Conservation (phyloP, 2,113 vertebrate genomes). For the Halcyon senegalensis region DNA sequence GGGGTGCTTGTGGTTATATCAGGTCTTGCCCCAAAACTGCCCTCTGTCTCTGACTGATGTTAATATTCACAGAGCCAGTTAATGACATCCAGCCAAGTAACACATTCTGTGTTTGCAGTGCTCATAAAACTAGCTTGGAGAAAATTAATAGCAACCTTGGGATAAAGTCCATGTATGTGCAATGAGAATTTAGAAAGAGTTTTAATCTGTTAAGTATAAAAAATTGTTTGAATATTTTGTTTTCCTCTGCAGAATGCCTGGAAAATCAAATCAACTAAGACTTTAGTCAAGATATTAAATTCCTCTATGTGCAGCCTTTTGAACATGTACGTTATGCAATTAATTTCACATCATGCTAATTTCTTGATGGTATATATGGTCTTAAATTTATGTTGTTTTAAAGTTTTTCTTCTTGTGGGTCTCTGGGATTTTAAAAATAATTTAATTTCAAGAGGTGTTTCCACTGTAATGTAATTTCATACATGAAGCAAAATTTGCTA, state of each 20-base stretch:
- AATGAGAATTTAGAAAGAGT: neutral
- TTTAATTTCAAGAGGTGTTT: neutral
- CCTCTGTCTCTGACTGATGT: neutral
- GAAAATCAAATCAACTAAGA: neutral
- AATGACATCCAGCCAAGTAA: neutral
- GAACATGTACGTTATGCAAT: neutral
- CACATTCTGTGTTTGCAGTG: neutral
- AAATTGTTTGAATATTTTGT: neutral
- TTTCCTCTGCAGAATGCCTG: neutral
- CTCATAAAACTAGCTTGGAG: neutral
- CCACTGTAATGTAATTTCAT: neutral
- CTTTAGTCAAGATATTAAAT: neutral
- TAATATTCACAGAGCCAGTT: neutral
- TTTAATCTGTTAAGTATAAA: neutral
- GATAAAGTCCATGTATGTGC: neutral
- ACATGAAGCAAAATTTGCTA: neutral
- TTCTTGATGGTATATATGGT: neutral
- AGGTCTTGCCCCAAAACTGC: neutral
- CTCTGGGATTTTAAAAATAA: neutral
- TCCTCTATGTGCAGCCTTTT: neutral
- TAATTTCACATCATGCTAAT: neutral
- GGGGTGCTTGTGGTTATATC: fast-evolving
- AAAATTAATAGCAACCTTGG: neutral
- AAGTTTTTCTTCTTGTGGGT: neutral
- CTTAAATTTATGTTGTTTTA: neutral